phyloP scores from a whole-genome alignment of 2,113 vertebrate genomes.

The Struthio camelus region DNA sequence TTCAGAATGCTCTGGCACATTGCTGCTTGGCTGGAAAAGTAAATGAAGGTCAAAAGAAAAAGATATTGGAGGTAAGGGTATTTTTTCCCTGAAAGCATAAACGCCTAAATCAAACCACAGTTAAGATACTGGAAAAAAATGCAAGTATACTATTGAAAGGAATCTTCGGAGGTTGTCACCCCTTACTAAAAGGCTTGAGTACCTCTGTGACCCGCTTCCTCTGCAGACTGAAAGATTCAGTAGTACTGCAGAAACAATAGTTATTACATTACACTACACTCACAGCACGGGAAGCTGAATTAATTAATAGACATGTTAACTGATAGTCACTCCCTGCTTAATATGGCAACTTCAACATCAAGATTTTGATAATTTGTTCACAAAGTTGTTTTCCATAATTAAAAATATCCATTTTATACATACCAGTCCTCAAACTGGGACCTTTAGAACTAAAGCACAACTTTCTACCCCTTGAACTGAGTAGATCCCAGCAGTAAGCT shows the following conservation, averaged over 20 bases:
- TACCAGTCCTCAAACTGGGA: background rate
- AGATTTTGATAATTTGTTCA: background rate
- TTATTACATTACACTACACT: background rate
- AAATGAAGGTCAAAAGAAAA: constrained; percentile 98
- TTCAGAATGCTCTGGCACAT: constrained; percentile 95
- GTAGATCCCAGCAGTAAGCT: background rate
- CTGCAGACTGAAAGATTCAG: background rate
- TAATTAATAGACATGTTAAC: background rate
- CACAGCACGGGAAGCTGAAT: background rate
- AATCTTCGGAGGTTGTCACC: background rate
- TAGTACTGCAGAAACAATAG: background rate
- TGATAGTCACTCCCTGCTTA: background rate
- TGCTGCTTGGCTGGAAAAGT: constrained; percentile 98
- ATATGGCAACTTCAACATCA: background rate
- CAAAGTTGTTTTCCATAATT: background rate
- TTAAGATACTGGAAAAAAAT: background rate
- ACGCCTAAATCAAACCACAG: background rate
- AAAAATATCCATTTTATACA: background rate
- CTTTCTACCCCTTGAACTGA: background rate
- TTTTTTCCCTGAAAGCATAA: background rate
- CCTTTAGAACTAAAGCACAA: background rate
- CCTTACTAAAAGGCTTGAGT: background rate
- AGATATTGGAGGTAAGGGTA: constrained; percentile 92
- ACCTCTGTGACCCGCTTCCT: background rate
- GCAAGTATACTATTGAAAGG: background rate